These are phyloP conservation scores for Chrysochloris asiatica DNA, from an alignment of 2,113 vertebrate genomes.

Conservation along the genomic window DNA sequence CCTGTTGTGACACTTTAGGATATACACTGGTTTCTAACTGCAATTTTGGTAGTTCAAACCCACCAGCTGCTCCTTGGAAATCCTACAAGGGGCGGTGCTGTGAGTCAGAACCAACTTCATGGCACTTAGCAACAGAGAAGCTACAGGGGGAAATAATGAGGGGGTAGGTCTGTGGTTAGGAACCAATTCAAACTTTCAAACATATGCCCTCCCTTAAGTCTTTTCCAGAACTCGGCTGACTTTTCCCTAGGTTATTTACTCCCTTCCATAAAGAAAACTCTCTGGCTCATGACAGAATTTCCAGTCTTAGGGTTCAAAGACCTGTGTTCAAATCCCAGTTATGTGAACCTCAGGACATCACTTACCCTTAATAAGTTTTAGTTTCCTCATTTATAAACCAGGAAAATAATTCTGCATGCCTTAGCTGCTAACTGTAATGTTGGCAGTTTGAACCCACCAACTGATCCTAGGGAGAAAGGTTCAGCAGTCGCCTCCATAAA, in stretches of 20 bases:
- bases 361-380: neutral
- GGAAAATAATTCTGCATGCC: too few relatives aligned
- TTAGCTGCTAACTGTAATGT: too few relatives aligned
- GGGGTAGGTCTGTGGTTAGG: neutral
- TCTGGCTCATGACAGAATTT: neutral
- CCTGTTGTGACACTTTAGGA: too few relatives aligned
- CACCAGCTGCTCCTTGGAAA: too few relatives aligned
- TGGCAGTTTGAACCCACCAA: neutral
- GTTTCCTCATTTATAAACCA: too few relatives aligned
- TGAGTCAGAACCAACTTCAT: too few relatives aligned
- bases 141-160: neutral
- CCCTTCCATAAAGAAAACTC: neutral
- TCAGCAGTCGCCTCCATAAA: neutral
- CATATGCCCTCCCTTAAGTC: neutral
- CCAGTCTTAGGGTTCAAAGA: neutral
- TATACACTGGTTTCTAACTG: too few relatives aligned
- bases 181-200: conserved; percentile 22
- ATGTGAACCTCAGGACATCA: neutral
- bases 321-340: neutral
- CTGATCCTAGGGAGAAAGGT: neutral
- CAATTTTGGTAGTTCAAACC: too few relatives aligned
- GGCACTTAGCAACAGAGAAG: too few relatives aligned
- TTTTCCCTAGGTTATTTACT: conserved; percentile 14
- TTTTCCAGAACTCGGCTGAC: neutral
- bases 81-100: too few relatives aligned